Evolutionary conservation across 2,888 invertebrate species (phyloP).

Genomic region (Branchipolynoe longqiensis): DNA sequence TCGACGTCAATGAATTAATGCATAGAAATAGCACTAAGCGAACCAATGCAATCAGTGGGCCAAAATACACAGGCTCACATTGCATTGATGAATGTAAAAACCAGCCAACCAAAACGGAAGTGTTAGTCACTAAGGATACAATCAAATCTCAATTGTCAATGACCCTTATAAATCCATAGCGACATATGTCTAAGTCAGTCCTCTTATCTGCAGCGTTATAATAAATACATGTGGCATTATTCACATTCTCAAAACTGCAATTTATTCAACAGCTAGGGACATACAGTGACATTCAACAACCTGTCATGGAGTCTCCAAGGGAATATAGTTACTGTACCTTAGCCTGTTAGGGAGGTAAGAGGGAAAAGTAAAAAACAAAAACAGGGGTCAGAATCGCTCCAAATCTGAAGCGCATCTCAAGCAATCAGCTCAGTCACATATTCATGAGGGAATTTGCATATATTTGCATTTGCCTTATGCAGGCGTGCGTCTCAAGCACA

Average conservation of each 20-base stretch:
- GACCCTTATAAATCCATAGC: slow-evolving; percentile 1
- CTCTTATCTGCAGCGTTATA: too few relatives aligned
- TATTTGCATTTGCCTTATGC: too few relatives aligned
- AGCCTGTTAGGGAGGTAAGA: slow-evolving; percentile 45
- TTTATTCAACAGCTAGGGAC: slow-evolving; percentile 17
- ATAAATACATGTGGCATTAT: not conserved
- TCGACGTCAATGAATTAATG: not conserved
- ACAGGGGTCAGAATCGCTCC: slow-evolving; percentile 34
- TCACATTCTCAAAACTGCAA: slow-evolving; percentile 33
- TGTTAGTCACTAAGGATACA: not conserved
- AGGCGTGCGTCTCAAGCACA: too few relatives aligned
- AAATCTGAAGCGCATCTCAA: slow-evolving; percentile 13
- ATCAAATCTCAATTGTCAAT: slow-evolving; percentile 29
- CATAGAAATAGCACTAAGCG: not conserved
- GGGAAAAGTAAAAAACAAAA: slow-evolving; percentile 47
- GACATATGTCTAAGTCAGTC: too few relatives aligned
- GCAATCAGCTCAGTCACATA: not conserved
- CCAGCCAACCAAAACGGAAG: not conserved
- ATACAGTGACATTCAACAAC: slow-evolving; percentile 33
- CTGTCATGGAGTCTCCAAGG: slow-evolving; percentile 35
- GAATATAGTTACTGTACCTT: slow-evolving; percentile 54
- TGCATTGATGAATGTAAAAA: not conserved
- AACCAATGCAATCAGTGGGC: not conserved
- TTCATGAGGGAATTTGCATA: slow-evolving; percentile 10
- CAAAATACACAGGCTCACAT: not conserved